Evolutionary conservation across 2,113 vertebrate species (phyloP), one percentile per base, ranked within the genome.

Genomic region (Pogona vitticeps): DNA sequence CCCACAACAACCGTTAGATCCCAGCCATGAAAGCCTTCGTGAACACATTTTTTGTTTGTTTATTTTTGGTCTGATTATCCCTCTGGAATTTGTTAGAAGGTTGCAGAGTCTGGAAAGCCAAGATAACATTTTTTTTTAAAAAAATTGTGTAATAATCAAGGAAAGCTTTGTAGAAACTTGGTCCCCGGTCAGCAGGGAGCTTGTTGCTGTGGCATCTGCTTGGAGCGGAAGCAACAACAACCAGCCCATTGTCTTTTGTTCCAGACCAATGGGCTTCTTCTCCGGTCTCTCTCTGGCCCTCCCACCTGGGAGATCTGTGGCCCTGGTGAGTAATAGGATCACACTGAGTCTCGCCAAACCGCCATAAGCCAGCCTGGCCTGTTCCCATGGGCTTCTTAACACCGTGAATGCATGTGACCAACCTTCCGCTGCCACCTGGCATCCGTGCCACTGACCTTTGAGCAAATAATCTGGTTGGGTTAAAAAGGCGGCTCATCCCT

Each of bases 231-330:
- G 33, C 52, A 46, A 76, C 70, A 46, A 76, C 70, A 86, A n/a
- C 85, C 56, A 9, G 9, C 7, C 1, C 77, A 18, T 33, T 73
- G 70, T 52, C 85, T 78, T 81, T 86, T 86, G 70, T 86, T 81
- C 38, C 23, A 65, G 28, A 65, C 81, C 78, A 86, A 81, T 81
- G 58, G 71, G 31, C 31, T 52, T 80, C 14, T 86, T 73, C 26
- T 86, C 36, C 20, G 14, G 17, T 42, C 7, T 70, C 68, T 65
- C 59, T 80, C 59, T 40, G 5, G 15, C 52, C 38, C 21, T 71
- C 71, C 78, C 70, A 75, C 70, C 78, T 73, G 77, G 17, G 31
- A 72, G 36, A 46, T 72, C 56, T 10, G 2, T 63, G 63, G 38
- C 21, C 31, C 78, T 65, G 40, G n/a, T 6, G 15, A 20, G 63